These are phyloP conservation scores for Manis crassicaudata DNA, from an alignment of 2,797 vertebrate species.

Conservation along the genomic window DNA sequence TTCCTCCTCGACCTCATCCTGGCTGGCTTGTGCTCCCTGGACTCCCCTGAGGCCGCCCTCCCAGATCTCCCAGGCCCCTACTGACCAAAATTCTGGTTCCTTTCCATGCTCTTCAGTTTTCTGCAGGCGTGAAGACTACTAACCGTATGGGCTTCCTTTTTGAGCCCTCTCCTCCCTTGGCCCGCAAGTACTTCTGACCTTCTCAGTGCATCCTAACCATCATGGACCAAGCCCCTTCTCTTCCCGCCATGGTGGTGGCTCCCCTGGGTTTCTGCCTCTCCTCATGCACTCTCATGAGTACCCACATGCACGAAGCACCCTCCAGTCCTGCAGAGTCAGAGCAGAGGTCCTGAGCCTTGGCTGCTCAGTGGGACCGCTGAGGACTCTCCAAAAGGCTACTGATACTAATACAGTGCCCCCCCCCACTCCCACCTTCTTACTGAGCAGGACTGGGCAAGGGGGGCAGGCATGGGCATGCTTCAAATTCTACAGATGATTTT, in stretches of 20 bases:
- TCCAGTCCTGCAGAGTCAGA: neutral
- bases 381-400: no score
- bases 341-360: neutral
- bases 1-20: neutral
- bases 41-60: neutral
- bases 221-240: neutral
- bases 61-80: neutral
- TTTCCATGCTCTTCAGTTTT: neutral
- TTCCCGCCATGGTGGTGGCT: neutral
- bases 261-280: neutral
- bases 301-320: neutral
- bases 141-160: neutral
- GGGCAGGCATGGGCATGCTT: accelerated
- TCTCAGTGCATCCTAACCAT: neutral
- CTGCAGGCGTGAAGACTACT: neutral
- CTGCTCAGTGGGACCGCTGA: neutral
- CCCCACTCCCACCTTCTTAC: neutral
- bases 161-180: neutral
- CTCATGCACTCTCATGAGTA: neutral
- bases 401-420: no score
- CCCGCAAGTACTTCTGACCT: neutral
- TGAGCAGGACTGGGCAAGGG: no score
- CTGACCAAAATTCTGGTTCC: neutral
- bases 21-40: neutral
- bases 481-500: neutral